Evolutionary conservation across 1,140 invertebrate genomes (phyloP).

Genomic region (Drosophila chauvacae): DNA sequence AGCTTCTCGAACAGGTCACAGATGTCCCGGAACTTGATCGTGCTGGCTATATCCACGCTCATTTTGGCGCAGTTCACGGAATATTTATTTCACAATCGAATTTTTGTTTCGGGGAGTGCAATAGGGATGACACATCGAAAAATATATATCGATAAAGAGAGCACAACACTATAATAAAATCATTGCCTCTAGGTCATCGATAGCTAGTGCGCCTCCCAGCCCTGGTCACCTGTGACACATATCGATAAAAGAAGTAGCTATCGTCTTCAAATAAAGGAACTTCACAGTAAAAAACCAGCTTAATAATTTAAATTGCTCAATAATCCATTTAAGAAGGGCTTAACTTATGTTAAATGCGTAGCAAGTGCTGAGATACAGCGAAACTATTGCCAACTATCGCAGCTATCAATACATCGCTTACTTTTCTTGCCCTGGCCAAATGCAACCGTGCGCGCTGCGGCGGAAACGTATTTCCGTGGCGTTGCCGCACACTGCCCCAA

Average conservation of each 20-base stretch:
- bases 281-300: neutral
- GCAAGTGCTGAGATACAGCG: neutral
- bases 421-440: constrained; percentile 53
- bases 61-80: neutral
- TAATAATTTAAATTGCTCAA: rapidly evolving
- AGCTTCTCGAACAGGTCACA: constrained; percentile 71
- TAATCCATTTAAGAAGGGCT: rapidly evolving
- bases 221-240: constrained; percentile 2
- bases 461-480: constrained; percentile 59
- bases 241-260: constrained; percentile 4
- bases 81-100: constrained; percentile 39
- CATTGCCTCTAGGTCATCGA: neutral
- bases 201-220: constrained; percentile 5
- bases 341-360: rapidly evolving
- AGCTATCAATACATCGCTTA: neutral
- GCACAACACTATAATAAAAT: neutral
- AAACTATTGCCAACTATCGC: neutral
- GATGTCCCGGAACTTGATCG: constrained; percentile 74
- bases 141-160: too few species aligned
- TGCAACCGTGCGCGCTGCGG: constrained; percentile 51
- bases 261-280: neutral
- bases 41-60: constrained; percentile 62
- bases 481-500: constrained; percentile 72
- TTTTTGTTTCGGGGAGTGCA: neutral
- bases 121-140: neutral